Base-by-base conservation (phyloP, 2,797 vertebrate genomes). In the Amniataba percoides region DNA sequence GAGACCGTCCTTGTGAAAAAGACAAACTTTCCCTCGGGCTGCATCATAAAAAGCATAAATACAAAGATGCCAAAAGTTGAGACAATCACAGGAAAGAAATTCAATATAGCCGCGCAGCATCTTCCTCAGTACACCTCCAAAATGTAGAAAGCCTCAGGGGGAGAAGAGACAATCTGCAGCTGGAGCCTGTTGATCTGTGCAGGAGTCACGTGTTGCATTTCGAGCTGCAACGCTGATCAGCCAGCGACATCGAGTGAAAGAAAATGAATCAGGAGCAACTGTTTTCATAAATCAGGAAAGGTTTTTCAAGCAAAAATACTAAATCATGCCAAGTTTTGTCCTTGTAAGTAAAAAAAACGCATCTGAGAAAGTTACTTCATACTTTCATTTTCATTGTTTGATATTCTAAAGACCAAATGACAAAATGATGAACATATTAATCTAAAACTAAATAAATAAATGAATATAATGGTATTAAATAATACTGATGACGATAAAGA, bases 71-170 rank as follows among this genome's bases (percentile, higher is more conserved):
- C 5, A 45, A 70, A 52, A 45, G 11, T 39, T 71, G 8, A 43
- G 72, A 80, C 71, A 86, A 81, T 76, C 39, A 12, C 60, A 78
- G 71, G 76, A 85, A 80, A 78, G 36, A 72, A 48, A 49, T 61
- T 56, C 13, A 7, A 53, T 65, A 77, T n/a, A 39, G 15, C 52
- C 2, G 42, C 1, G 1, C 16, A 75, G 67, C 59, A 61, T 70
- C 73, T 64, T 77, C 65, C 57, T 64, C 62, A 63, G 65, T 18
- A 21, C 53, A 63, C 23, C 27, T 69, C 57, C 62, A 56, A n/a
- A 45, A 45, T 53, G 52, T 64, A 42, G 1, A 18, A 46, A 43
- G 36, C 42, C 61, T 51, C 55, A 4, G 62, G 48, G 48, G 72
- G 63, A 36, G 49, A 59, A 8, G 27, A 55, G 53, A 61, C 39